Percentiles rank a stretch among this genome's conserved stretches.
Evolutionary conservation across 2,797 vertebrate genomes (phyloP).

Genomic region (Ficedula albicollis): DNA sequence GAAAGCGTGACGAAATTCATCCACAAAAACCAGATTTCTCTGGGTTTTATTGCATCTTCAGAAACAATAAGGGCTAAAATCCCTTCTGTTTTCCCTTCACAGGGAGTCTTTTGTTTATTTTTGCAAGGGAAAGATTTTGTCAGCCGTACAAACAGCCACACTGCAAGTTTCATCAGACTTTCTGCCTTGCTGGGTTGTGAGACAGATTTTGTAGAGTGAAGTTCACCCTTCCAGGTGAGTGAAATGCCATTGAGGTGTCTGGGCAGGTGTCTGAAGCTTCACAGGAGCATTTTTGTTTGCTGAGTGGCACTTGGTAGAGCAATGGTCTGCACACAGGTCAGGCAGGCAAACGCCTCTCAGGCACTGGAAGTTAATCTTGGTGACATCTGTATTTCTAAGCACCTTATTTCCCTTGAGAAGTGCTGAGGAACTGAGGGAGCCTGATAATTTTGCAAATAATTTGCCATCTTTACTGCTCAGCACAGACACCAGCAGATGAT

Average conservation of each 20-base stretch:
- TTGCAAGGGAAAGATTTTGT: not conserved
- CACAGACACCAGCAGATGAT: not conserved
- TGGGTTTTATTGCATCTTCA: not conserved
- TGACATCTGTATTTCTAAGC: not conserved
- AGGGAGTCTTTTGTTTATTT: not conserved
- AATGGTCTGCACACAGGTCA: not conserved
- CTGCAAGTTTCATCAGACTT: not conserved
- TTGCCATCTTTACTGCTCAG: not conserved
- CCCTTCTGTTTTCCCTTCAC: not conserved
- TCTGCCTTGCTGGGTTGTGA: not conserved
- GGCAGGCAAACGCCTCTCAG: not conserved
- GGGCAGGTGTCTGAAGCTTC: not conserved
- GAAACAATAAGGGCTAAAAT: not conserved
- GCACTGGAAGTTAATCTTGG: not conserved
- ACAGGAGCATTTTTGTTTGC: rapidly evolving
- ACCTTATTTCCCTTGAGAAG: not conserved
- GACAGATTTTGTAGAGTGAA: not conserved
- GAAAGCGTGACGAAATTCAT: rapidly evolving
- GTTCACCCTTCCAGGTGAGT: not conserved
- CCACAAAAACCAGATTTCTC: not conserved
- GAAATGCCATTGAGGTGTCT: rapidly evolving
- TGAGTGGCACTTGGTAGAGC: not conserved
- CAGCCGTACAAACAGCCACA: not conserved
- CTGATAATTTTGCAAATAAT: not conserved
- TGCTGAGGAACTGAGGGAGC: not conserved